These are phyloP conservation scores for Spongilla lacustris DNA, from an alignment of 37 sponge, comb jelly and placozoan species.

Conservation along the genomic window DNA sequence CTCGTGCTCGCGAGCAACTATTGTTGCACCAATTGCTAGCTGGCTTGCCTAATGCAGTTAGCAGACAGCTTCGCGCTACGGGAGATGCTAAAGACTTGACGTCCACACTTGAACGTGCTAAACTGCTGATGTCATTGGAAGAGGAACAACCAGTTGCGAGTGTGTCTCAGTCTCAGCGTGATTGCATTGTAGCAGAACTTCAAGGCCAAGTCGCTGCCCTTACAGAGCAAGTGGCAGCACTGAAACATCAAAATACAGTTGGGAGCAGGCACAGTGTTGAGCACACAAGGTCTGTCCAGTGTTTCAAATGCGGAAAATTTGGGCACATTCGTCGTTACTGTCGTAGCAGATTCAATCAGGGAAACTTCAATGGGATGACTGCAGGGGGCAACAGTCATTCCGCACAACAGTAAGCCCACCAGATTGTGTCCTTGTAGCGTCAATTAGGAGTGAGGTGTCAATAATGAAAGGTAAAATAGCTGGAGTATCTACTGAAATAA, in stretches of 20 bases:
- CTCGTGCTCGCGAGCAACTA: conserved; percentile 22
- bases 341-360: conserved; percentile 24
- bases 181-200: not conserved
- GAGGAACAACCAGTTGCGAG: not conserved
- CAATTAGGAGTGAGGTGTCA: conserved; percentile 8
- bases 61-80: conserved; percentile 34
- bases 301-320: conserved; percentile 3
- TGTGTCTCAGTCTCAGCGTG: not conserved
- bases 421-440: not conserved
- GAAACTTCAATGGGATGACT: conserved; percentile 48
- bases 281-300: too few species aligned
- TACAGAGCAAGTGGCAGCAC: conserved; percentile 45
- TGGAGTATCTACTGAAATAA: conserved; percentile 24
- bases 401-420: conserved; percentile 15
- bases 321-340: conserved; percentile 27
- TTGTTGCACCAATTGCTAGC: conserved; percentile 53
- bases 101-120: conserved; percentile 13
- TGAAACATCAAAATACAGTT: too few species aligned
- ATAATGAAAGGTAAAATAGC: not conserved
- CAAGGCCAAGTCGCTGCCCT: conserved; percentile 16
- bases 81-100: conserved; percentile 25
- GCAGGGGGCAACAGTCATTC: conserved; percentile 34
- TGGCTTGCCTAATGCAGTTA: conserved; percentile 26
- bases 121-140: conserved; percentile 29
- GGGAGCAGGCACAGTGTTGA: too few species aligned